Conservation (phyloP, 2,113 vertebrate species). For the Grammomys dolichurus region DNA sequence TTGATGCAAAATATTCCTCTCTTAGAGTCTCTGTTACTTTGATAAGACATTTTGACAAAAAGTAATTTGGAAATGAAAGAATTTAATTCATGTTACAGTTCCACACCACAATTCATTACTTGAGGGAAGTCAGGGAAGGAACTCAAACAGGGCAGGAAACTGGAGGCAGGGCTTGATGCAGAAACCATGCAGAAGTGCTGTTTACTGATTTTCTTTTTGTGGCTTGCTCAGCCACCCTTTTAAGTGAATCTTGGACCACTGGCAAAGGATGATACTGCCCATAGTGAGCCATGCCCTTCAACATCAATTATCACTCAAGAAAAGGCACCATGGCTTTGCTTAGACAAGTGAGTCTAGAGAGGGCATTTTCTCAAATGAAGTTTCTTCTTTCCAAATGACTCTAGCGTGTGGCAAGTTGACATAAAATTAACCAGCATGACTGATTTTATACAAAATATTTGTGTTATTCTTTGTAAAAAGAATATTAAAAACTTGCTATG, state of each 20-base stretch:
- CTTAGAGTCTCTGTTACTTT: neutral
- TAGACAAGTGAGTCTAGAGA: neutral
- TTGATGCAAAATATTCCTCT: neutral
- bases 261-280: neutral
- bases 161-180: neutral
- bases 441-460: constrained; percentile 35
- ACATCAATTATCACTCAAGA: neutral
- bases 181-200: neutral
- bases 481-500: neutral
- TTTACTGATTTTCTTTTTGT: neutral
- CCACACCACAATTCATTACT: neutral
- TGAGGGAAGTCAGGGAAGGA: neutral
- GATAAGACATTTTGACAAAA: neutral
- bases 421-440: neutral
- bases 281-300: neutral
- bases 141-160: neutral
- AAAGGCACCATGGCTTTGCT: neutral
- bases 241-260: neutral
- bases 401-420: neutral
- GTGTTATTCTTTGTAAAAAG: neutral
- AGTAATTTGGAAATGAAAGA: neutral
- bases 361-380: neutral
- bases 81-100: neutral
- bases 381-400: neutral
- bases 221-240: neutral